These are phyloP conservation scores for Laticauda laticaudata DNA, from an alignment of 2,113 vertebrate species.

Conservation along the genomic window DNA sequence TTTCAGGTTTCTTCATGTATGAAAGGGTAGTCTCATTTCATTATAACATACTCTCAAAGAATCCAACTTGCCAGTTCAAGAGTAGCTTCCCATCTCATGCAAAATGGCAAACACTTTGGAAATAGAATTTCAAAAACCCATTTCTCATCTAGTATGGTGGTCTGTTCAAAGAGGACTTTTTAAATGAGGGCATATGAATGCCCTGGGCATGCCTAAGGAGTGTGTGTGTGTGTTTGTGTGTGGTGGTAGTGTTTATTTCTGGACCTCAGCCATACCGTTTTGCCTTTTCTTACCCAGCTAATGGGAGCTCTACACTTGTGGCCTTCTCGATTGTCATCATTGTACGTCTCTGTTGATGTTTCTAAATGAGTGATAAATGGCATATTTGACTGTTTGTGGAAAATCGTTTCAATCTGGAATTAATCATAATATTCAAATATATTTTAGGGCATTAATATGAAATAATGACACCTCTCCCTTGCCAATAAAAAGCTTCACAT, in stretches of 20 bases:
- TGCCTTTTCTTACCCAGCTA: slow-evolving; percentile 5
- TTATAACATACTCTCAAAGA: background rate
- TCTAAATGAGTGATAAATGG: slow-evolving; percentile 21
- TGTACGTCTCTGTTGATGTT: slow-evolving; percentile 28
- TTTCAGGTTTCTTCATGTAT: background rate
- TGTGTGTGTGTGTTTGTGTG: background rate
- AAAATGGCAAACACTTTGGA: background rate
- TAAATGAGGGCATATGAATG: background rate
- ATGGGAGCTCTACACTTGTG: slow-evolving; percentile 7
- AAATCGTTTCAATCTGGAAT: slow-evolving; percentile 24
- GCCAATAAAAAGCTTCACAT: background rate
- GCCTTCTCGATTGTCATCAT: background rate
- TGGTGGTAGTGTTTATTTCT: background rate
- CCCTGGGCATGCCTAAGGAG: background rate
- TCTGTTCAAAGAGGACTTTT: background rate
- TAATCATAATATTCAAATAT: background rate
- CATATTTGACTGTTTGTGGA: background rate
- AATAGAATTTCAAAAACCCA: background rate
- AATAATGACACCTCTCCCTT: background rate
- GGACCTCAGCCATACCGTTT: background rate
- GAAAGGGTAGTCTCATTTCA: background rate
- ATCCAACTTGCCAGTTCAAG: background rate
- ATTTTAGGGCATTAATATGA: slow-evolving; percentile 7
- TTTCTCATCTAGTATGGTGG: background rate
- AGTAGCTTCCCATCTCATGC: too few relatives aligned